phyloP scores from a whole-genome alignment of 2,113 vertebrate genomes.

The Triplophysa tibetana region DNA sequence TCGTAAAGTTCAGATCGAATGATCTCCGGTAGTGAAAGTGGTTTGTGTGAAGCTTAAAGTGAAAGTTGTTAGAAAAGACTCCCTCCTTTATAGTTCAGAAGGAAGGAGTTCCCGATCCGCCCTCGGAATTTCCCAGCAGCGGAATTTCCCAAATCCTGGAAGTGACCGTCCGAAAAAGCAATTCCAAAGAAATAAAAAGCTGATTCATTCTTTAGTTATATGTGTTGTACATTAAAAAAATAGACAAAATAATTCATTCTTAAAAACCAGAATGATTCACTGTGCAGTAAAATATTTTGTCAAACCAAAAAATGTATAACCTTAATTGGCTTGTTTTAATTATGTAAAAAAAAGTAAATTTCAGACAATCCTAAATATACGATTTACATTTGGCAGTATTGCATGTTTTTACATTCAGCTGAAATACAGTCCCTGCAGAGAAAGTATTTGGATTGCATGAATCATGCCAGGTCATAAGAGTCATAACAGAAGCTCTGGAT shows the following conservation, averaged over 20 bases:
- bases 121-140: constrained; percentile 63
- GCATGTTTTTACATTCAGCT: too few relatives aligned
- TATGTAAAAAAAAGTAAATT: too few relatives aligned
- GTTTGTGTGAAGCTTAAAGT: neutral
- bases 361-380: neutral
- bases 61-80: constrained; percentile 39
- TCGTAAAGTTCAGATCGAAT: neutral
- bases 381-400: neutral
- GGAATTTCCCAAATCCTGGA: constrained; percentile 62
- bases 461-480: neutral
- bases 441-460: neutral
- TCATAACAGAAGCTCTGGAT: neutral
- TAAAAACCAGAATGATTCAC: neutral
- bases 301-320: too few relatives aligned
- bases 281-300: neutral
- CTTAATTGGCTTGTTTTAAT: too few relatives aligned
- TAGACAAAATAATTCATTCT: too few relatives aligned
- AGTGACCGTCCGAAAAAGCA: neutral
- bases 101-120: constrained; percentile 53
- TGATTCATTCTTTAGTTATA: neutral
- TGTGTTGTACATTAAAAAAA: too few relatives aligned
- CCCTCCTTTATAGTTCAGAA: constrained; percentile 54
- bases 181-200: neutral
- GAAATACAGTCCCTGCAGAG: neutral
- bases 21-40: neutral